Base-by-base conservation (phyloP, 2,888 invertebrate genomes). In the Pimpla rufipes region DNA sequence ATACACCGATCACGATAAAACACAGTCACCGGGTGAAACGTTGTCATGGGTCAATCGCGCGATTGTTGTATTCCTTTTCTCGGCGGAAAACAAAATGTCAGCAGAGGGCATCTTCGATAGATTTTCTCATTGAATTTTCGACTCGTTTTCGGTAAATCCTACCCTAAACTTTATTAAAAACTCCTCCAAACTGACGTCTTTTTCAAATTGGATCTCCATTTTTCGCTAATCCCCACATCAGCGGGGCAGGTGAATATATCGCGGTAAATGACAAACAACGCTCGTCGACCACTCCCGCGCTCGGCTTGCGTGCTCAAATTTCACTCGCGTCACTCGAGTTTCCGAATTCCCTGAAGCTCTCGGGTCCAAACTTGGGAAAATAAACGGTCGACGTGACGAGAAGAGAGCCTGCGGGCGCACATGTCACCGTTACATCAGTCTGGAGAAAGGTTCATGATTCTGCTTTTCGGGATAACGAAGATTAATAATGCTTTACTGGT, bases 1-100 rank as follows among this genome's bases (percentile, higher is more conserved):
- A 83, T 21, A 29, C 29, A 55, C 42, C 47, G 74, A 79, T 75
- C 79, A 66, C 42, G 68, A 68, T 45, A 70, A 42, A 16, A 70
- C 57, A 45, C 18, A 11, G 45, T 50, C 0, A 3, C 40, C 50
- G 18, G 42, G 50, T 16, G 7, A 68, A 66, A 59, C 64, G 16
- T 52, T 18, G 50, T 18, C 47, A 35, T 10, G 16, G 16, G 29
- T 7, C 35, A 50, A 75, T 75, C 57, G 79, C 16, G 0, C n/a
- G n/a, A n/a, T n/a, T n/a, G n/a, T n/a, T n/a, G n/a, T n/a, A n/a
- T n/a, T n/a, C n/a, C n/a, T n/a, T n/a, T n/a, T n/a, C n/a, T n/a
- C n/a, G n/a, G n/a, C n/a, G n/a, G n/a, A n/a, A n/a, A n/a, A n/a
- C n/a, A n/a, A n/a, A n/a, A n/a, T n/a, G n/a, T n/a, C n/a, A n/a